Evolutionary conservation across 2,113 vertebrate genomes (phyloP), one percentile per base, ranked within the genome.

Genomic region (Aspidoscelis tigris): DNA sequence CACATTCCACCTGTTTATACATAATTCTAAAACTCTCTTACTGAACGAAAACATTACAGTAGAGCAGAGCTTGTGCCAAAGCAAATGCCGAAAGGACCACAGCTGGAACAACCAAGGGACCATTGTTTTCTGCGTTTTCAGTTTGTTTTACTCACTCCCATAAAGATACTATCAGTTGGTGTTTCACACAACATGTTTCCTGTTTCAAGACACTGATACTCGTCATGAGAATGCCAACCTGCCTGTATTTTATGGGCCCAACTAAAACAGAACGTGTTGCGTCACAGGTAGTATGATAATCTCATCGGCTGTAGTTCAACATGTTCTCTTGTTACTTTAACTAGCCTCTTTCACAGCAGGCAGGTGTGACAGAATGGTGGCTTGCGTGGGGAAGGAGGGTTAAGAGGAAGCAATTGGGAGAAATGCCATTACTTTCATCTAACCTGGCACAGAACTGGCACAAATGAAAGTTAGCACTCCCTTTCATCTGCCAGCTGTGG

Each of bases 1-100:
- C 78, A 1, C 0, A 39, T 71, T 33, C 84, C n/a, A 26, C 65
- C 78, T 50, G 20, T 81, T 73, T 81, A 69, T 55, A 74, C 61
- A 47, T 86, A 84, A 82, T 88, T 87, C 79, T 33, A 21, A 80
- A 80, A 12, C 74, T 84, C 69, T 41, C 88, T 58, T 86, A 39
- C 53, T 69, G 16, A 22, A 81, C 44, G 68, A 93, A 87, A 89
- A 21, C 0, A 39, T 41, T 33, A 80, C 39, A 64, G 85, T 44
- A 10, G 43, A 86, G 85, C 33, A 12, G 47, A 87, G 66, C 85
- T 86, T 61, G 84, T 84, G 82, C 74, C 65, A 88, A 85, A 82
- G 76, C 65, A 77, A 64, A 76, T 3, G 70, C 41, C 43, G 82
- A 41, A 44, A 89, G 86, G 14, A 20, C 4, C 73, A 53, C 78